A percentile compares a stretch with the other conserved stretches of the same genome.
Evolutionary conservation across 2,113 vertebrate species (phyloP).

Genomic region (Carassius carassius): DNA sequence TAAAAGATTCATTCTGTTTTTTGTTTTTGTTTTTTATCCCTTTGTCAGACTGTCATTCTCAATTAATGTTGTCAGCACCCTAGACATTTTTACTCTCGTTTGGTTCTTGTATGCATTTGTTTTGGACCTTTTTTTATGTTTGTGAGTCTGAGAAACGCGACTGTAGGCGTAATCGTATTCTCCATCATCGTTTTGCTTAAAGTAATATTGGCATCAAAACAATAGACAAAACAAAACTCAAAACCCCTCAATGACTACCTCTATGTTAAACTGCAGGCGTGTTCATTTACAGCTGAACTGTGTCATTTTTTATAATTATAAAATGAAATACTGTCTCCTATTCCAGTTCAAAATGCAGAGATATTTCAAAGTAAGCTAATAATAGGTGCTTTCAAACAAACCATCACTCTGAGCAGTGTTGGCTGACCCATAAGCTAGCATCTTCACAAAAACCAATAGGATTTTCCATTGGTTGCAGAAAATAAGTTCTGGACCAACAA

Average conservation of each 20-base stretch:
- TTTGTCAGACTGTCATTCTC: no score
- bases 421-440: neutral
- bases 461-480: neutral
- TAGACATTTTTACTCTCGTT: no score
- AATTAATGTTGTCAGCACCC: no score
- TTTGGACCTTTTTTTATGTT: neutral
- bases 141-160: neutral
- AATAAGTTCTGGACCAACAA: neutral
- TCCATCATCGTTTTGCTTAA: neutral
- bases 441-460: neutral
- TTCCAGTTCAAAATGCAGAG: no score
- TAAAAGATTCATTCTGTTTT: neutral
- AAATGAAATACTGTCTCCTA: no score
- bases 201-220: neutral
- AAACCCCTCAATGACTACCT: neutral
- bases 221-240: no score
- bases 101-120: neutral
- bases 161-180: neutral
- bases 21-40: no score
- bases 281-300: neutral
- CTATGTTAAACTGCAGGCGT: neutral
- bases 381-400: neutral
- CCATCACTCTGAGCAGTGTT: neutral
- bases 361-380: no score
- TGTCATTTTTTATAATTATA: neutral